Evolutionary conservation across 2,888 invertebrate species (phyloP).

Genomic region (Carabus problematicus): DNA sequence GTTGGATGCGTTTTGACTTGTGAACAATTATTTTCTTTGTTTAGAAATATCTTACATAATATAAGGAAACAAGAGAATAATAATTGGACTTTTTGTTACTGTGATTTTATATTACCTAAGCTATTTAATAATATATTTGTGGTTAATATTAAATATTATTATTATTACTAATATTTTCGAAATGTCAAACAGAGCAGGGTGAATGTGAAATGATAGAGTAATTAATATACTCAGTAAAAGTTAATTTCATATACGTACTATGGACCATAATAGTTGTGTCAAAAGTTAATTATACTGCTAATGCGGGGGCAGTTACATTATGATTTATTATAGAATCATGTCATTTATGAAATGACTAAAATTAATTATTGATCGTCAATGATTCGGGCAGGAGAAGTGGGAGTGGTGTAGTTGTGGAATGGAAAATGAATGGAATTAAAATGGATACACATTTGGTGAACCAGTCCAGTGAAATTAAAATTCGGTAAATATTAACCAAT

Average conservation of each 20-base stretch:
- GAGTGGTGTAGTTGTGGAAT: neutral
- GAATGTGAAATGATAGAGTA: neutral
- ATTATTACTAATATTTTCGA: too few species aligned
- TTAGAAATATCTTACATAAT: too few species aligned
- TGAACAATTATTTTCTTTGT: too few species aligned
- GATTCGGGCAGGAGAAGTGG: neutral
- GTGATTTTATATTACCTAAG: too few species aligned
- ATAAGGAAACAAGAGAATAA: too few species aligned
- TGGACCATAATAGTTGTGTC: neutral
- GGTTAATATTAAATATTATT: too few species aligned
- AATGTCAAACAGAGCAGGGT: neutral
- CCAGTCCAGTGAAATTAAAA: conserved; percentile 24
- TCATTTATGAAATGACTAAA: neutral
- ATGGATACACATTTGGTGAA: conserved; percentile 1
- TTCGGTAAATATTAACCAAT: conserved; percentile 25
- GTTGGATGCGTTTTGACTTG: too few species aligned
- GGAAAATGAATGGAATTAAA: conserved; percentile 17
- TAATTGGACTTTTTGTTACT: too few species aligned
- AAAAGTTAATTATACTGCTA: neutral
- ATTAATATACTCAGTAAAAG: neutral
- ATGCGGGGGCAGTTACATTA: neutral
- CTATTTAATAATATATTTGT: too few species aligned
- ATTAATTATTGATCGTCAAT: conserved; percentile 22
- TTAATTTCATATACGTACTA: neutral
- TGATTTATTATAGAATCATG: neutral